Evolutionary conservation across 2,113 vertebrate species (phyloP).

Genomic region (Paedocypris sp.): DNA sequence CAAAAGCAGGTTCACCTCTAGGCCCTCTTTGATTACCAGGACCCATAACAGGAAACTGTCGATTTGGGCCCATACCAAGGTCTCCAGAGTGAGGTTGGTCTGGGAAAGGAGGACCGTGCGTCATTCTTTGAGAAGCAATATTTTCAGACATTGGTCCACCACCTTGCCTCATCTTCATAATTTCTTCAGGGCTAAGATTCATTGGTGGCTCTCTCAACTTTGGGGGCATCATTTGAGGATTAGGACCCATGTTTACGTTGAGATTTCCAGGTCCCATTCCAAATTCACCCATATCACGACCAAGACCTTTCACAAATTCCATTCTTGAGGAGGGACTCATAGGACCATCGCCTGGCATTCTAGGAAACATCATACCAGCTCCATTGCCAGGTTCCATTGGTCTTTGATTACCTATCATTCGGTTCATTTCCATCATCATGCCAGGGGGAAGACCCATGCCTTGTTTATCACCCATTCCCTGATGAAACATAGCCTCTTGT

Average conservation of each 20-base stretch:
- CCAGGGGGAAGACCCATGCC: slow-evolving; percentile 83
- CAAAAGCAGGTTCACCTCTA: slow-evolving; percentile 74
- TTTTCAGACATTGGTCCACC: slow-evolving; percentile 70
- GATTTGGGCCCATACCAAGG: slow-evolving; percentile 78
- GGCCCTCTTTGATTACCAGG: slow-evolving; percentile 73
- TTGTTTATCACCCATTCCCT: slow-evolving; percentile 84
- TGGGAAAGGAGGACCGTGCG: slow-evolving; percentile 71
- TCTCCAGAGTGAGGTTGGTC: slow-evolving; percentile 87
- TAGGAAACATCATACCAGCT: slow-evolving; percentile 79
- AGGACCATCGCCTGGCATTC: slow-evolving; percentile 83
- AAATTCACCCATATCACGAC: slow-evolving; percentile 80
- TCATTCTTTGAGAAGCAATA: slow-evolving; percentile 84
- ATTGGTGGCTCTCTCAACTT: slow-evolving; percentile 80
- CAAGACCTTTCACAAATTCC: slow-evolving; percentile 72
- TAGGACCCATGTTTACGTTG: slow-evolving; percentile 72
- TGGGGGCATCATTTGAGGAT: slow-evolving; percentile 79
- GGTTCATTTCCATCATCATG: slow-evolving; percentile 87
- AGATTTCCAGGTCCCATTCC: slow-evolving; percentile 81
- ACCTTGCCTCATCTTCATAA: slow-evolving; percentile 76
- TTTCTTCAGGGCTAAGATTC: slow-evolving; percentile 79
- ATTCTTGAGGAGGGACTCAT: slow-evolving; percentile 91
- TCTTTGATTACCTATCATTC: slow-evolving; percentile 86
- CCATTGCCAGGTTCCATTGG: slow-evolving; percentile 82
- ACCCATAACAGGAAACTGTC: slow-evolving; percentile 81
- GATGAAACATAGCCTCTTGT: slow-evolving; percentile 90